Base-by-base conservation (phyloP, 2,888 invertebrate species). In the Erebia epiphron region DNA sequence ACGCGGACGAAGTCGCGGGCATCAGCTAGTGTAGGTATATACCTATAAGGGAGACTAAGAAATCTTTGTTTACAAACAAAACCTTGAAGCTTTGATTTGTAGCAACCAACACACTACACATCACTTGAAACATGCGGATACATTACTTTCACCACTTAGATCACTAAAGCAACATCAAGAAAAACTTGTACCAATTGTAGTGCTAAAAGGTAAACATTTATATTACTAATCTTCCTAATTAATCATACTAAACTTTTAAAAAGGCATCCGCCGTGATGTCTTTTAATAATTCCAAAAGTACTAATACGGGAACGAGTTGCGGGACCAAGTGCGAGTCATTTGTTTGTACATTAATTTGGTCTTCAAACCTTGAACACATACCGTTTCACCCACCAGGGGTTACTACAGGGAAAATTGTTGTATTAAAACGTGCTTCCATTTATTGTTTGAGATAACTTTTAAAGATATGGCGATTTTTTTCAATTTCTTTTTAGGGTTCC, bases 101-200 rank as follows among this genome's bases (percentile, higher is more conserved):
- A 11, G 10, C 1, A 16, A 43, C 18, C 18, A 18, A 62, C 61
- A 7, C 21, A 58, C 13, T 13, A 52, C 41, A 13, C 2, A 35
- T 14, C 50, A 64, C 35, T 52, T 52, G 52, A 54, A 16, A 54
- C 35, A 16, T 54, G 35, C 2, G 16, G 26, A 5, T 35, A 54
- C 52, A 54, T 41, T 61, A 65, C 54, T 64, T 54, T 50, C 64
- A 65, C 41, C 52, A 35, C 64, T 52, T 63, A 41, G 49, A 58
- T 18, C 43, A 18, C 18, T 43, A 18, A 61, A 61, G 41, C 43
- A 61, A 61, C 61, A 46, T 11, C 18, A 54, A 58, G n/a, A 49
- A 46, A 13, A 60, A 58, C 11, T 26, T 21, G 21, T 46, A 21
- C 13, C 2, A 13, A 13, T 11, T 16, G 3, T 35, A 43, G 18